These are phyloP conservation scores for Berghia stephanieae DNA, from an alignment of 1,140 invertebrate species.

Conservation along the genomic window DNA sequence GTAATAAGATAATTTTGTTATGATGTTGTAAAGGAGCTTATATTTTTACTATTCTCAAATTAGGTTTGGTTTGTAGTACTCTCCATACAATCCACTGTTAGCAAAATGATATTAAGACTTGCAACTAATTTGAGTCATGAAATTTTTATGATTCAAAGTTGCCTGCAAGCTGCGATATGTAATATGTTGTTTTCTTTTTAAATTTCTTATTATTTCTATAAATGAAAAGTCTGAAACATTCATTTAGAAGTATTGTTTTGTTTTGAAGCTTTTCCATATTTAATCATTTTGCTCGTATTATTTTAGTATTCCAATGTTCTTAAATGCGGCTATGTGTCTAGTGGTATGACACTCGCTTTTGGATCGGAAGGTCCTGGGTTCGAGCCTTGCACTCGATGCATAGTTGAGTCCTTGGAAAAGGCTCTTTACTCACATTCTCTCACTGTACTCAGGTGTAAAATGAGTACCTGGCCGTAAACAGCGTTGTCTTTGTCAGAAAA, in stretches of 20 bases:
- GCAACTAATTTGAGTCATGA: not conserved
- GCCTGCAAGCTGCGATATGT: not conserved
- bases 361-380: too few relatives aligned
- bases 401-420: too few relatives aligned
- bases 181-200: not conserved
- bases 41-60: not conserved
- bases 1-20: constrained; percentile 16
- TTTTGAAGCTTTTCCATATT: not conserved
- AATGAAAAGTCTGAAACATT: not conserved
- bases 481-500: too few relatives aligned
- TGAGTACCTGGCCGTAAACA: too few relatives aligned
- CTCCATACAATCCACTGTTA: not conserved
- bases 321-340: too few relatives aligned
- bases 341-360: too few relatives aligned
- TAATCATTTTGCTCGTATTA: too few relatives aligned
- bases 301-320: too few relatives aligned
- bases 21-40: not conserved
- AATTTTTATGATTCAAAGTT: too few relatives aligned
- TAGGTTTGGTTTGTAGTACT: not conserved
- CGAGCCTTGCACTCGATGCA: too few relatives aligned
- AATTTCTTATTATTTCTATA: not conserved
- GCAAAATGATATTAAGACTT: not conserved
- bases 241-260: constrained; percentile 1
- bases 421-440: too few relatives aligned
- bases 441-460: too few relatives aligned